phyloP scores from a whole-genome alignment of 2,113 vertebrate genomes.

The Oxyruncus cristatus region DNA sequence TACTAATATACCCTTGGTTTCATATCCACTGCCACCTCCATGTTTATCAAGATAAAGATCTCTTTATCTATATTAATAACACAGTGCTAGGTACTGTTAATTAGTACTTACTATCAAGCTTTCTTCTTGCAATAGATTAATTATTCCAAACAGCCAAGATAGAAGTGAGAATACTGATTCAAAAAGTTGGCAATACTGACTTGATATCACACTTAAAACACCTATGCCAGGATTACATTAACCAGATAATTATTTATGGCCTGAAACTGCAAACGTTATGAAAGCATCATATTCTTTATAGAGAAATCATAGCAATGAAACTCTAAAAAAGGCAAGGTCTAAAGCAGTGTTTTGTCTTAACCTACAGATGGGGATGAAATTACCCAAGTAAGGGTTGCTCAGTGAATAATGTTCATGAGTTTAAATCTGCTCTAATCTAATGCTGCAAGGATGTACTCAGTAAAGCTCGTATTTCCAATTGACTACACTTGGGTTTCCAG shows the following conservation, averaged over 20 bases:
- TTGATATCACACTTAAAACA: neutral
- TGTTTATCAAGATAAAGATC: constrained; percentile 6
- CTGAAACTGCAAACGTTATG: neutral
- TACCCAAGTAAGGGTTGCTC: neutral
- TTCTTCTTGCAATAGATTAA: neutral
- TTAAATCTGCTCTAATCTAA: neutral
- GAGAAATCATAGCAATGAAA: neutral
- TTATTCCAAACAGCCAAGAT: neutral
- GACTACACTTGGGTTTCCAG: neutral
- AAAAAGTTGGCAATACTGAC: neutral
- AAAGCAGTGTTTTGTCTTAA: neutral
- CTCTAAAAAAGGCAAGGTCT: neutral
- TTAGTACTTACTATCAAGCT: constrained; percentile 6
- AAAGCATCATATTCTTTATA: neutral
- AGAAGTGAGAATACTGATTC: neutral
- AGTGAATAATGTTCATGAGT: neutral
- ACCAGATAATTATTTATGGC: neutral
- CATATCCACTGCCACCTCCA: neutral
- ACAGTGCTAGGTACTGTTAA: constrained; percentile 18
- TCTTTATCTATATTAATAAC: constrained; percentile 47
- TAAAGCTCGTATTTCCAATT: neutral
- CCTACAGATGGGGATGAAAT: neutral
- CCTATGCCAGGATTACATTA: neutral
- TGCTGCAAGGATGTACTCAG: neutral
- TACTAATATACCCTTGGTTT: neutral